Evolutionary conservation across 2,888 invertebrate species (phyloP), one percentile per base, ranked within the genome.

Genomic region (Auanema sp.): DNA sequence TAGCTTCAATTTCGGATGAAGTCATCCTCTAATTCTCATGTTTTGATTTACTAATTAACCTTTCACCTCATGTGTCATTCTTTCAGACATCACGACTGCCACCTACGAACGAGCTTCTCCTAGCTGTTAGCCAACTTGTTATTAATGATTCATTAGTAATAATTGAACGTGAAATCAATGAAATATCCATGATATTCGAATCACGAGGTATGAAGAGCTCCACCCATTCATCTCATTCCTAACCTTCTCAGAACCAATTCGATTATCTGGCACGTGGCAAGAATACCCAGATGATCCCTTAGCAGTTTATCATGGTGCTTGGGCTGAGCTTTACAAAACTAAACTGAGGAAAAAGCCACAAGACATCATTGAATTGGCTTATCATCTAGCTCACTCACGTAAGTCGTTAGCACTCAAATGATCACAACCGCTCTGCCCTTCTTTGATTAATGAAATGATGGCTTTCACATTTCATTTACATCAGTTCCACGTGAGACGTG

Each of bases 281-380:
- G 68, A 70, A 24, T 23, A 33, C 8, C 65, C 65, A 41, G 66
- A 66, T 14, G 69, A 66, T 12, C 66, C 71, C 24, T 54, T 63
- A 47, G 23, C 64, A 3, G 63, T 57, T 10, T 70, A 68, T 57
- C 77, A 77, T 58, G 25, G 64, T 10, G 71, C 72, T 3, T 77
- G 77, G 77, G 71, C 73, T 16, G 72, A 77, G 47, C 60, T 71
- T 53, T 75, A 58, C 63, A 76, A 76, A 58, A 67, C 70, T 51
- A 69, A 72, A 52, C 59, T 65, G 44, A 57, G 72, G 18, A 73
- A 73, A 59, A 68, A 58, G n/a, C 69, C 73, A 1, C 73, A 75
- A 50, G 77, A 77, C 57, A 50, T 77, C 2, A 65, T 72, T 25
- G 72, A 75, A 47, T 60, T 77, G n/a, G 77, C 77, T 5, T 77